Evolutionary conservation across 1,140 invertebrate genomes (phyloP).

Genomic region (Schlechtendalia chinensis): DNA sequence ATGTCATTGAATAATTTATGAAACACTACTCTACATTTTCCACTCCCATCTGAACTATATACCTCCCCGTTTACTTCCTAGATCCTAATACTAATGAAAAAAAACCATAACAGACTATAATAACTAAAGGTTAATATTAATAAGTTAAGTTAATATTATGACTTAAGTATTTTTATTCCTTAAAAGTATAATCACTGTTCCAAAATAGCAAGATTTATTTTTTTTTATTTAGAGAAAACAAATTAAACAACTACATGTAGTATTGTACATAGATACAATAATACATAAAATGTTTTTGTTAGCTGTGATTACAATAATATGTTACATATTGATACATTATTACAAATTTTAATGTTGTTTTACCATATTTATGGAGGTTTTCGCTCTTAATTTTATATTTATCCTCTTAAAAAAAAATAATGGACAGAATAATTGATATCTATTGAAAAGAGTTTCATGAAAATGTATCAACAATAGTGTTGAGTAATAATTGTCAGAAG

Average conservation of each 20-base stretch:
- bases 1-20: slow-evolving; percentile 37
- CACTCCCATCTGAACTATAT: neutral
- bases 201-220: too few species aligned
- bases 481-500: neutral
- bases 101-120: slow-evolving; percentile 11
- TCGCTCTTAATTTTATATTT: neutral
- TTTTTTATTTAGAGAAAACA: too few species aligned
- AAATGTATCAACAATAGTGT: slow-evolving; percentile 14
- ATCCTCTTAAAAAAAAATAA: slow-evolving; percentile 1
- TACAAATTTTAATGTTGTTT: neutral
- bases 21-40: neutral
- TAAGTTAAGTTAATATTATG: too few species aligned
- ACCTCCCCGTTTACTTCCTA: neutral
- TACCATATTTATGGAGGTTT: neutral
- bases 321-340: too few species aligned
- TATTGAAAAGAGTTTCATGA: neutral
- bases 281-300: too few species aligned
- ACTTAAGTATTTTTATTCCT: too few species aligned
- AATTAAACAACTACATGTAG: too few species aligned
- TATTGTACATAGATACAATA: too few species aligned
- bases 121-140: too few species aligned
- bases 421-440: slow-evolving; percentile 1
- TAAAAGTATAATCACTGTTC: too few species aligned
- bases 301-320: too few species aligned
- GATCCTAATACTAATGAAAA: neutral